Evolutionary conservation across 2,888 invertebrate genomes (phyloP).

Genomic region (Macrophya annulata): DNA sequence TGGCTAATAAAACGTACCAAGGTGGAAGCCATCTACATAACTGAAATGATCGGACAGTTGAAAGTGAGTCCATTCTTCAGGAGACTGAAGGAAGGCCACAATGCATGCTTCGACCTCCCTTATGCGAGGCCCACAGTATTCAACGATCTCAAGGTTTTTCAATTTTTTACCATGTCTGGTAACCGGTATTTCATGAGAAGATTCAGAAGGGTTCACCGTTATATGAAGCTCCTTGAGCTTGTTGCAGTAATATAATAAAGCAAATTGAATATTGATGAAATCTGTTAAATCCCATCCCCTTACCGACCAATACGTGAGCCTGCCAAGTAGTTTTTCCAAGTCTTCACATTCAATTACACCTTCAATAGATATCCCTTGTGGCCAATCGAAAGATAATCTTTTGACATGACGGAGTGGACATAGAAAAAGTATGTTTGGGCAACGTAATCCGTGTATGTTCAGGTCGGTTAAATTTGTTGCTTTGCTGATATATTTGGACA

Average conservation of each 20-base stretch:
- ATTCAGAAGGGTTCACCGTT: background rate
- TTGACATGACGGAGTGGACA: background rate
- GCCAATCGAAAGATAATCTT: slow-evolving; percentile 12
- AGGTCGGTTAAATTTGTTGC: background rate
- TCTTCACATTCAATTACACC: background rate
- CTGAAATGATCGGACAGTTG: background rate
- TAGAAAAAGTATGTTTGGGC: background rate
- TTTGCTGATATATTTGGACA: background rate
- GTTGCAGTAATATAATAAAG: background rate
- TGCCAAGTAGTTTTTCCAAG: background rate
- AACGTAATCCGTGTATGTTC: background rate
- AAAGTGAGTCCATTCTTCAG: slow-evolving; percentile 21
- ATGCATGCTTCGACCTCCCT: background rate
- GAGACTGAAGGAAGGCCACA: background rate
- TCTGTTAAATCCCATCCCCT: background rate
- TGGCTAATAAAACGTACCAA: too few relatives aligned
- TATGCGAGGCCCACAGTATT: background rate
- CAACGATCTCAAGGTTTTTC: background rate
- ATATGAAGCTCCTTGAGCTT: slow-evolving; percentile 13
- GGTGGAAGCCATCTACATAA: background rate
- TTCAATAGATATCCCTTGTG: background rate
- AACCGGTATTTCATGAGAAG: too few relatives aligned
- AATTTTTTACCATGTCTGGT: background rate
- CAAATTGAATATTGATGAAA: background rate
- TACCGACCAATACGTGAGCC: background rate